Percentiles rank a stretch among this genome's conserved stretches.
Conservation (phyloP, 2,888 invertebrate genomes). For the Andrena bicolor region DNA sequence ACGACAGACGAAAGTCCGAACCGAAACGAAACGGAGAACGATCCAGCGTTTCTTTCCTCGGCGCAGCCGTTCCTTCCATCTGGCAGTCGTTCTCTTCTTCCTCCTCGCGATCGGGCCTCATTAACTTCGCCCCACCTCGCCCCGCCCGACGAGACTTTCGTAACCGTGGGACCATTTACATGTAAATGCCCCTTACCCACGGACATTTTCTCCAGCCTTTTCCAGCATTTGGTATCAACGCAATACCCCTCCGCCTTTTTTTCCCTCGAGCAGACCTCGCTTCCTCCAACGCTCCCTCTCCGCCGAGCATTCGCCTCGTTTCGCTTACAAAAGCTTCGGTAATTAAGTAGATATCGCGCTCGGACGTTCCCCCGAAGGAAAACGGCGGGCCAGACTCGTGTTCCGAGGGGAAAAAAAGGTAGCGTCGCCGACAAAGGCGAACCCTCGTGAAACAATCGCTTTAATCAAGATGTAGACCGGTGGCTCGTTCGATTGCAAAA, state of each 20-base stretch:
- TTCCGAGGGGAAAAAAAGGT: not conserved
- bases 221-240: constrained; percentile 66
- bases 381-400: constrained; percentile 13
- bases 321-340: constrained; percentile 73
- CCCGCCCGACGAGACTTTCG: constrained; percentile 61
- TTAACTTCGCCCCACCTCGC: constrained; percentile 65
- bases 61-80: constrained; percentile 49
- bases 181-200: constrained; percentile 74
- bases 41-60: constrained; percentile 44
- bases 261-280: constrained; percentile 1
- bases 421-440: constrained; percentile 42
- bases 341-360: constrained; percentile 73
- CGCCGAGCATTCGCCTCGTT: constrained; percentile 51
- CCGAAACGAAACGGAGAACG: constrained; percentile 67
- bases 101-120: constrained; percentile 71
- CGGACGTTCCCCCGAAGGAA: constrained; percentile 45
- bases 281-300: constrained; percentile 31
- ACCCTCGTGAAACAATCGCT: constrained; percentile 60
- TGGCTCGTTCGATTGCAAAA: constrained; percentile 43
- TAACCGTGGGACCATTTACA: constrained; percentile 73
- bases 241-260: constrained; percentile 33
- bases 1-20: constrained; percentile 65
- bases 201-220: constrained; percentile 70
- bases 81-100: constrained; percentile 58
- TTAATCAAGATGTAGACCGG: constrained; percentile 61